phyloP scores from a whole-genome alignment of 2,797 vertebrate genomes.

The Naso thynnoides region DNA sequence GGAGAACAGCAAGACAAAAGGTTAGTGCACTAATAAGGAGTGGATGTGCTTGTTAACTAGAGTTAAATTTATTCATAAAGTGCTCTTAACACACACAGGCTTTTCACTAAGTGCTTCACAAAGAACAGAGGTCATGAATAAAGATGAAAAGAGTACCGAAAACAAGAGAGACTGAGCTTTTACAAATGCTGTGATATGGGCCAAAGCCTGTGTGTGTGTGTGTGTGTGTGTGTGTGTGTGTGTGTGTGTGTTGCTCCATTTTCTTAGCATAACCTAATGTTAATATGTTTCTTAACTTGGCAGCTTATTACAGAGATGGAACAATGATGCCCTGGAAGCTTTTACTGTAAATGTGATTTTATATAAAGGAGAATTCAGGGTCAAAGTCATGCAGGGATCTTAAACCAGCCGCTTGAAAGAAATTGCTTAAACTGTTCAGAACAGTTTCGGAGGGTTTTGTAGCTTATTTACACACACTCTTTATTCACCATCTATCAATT shows the following conservation, averaged over 20 bases:
- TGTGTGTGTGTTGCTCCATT: constrained; percentile 22
- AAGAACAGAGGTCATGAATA: constrained; percentile 56
- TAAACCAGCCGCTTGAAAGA: constrained; percentile 11
- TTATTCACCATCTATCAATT: not conserved
- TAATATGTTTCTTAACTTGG: constrained; percentile 46
- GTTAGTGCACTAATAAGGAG: constrained; percentile 29
- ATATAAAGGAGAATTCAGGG: constrained; percentile 17
- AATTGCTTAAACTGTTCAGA: not conserved
- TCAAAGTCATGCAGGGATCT: constrained; percentile 12
- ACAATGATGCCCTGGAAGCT: constrained; percentile 42
- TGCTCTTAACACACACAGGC: constrained; percentile 25
- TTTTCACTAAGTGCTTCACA: constrained; percentile 36
- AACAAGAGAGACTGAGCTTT: constrained; percentile 27
- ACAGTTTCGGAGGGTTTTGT: not conserved
- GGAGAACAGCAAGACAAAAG: constrained; percentile 29
- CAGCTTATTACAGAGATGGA: constrained; percentile 35
- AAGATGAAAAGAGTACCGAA: constrained; percentile 23
- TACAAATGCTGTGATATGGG: constrained; percentile 19
- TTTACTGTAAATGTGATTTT: constrained; percentile 24
- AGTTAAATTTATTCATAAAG: constrained; percentile 50
- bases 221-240: constrained; percentile 3
- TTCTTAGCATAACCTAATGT: constrained; percentile 38
- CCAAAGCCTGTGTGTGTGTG: constrained; percentile 5
- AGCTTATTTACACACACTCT: not conserved
- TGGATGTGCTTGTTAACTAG: constrained; percentile 32